Percentiles rank a stretch among this genome's conserved stretches.
phyloP scores from a whole-genome alignment of 1,140 invertebrate species.

The Bombus breviceps region DNA sequence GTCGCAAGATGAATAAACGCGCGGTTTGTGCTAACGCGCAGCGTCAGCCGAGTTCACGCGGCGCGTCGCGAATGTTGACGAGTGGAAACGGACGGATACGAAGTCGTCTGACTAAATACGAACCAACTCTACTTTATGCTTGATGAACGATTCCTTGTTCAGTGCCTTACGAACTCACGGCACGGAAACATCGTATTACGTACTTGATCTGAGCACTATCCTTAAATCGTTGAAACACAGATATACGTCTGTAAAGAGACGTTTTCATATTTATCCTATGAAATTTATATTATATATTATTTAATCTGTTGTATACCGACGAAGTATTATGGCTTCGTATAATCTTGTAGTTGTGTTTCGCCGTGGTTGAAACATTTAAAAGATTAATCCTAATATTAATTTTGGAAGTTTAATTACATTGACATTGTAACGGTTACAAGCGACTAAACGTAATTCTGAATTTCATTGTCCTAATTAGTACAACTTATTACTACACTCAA shows the following conservation, averaged over 20 bases:
- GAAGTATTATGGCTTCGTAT: neutral
- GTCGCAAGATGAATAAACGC: conserved; percentile 28
- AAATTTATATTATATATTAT: neutral
- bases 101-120: neutral
- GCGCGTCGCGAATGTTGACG: neutral
- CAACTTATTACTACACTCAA: no score
- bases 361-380: neutral
- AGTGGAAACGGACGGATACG: neutral
- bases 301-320: no score
- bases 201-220: no score
- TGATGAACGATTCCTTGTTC: neutral
- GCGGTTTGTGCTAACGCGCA: conserved; percentile 6
- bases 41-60: neutral
- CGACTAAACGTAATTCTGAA: no score
- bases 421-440: neutral
- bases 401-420: neutral
- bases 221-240: neutral
- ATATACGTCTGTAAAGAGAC: neutral
- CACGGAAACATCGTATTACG: conserved; percentile 1
- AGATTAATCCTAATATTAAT: neutral
- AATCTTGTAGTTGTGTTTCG: neutral
- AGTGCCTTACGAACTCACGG: conserved; percentile 30
- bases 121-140: neutral
- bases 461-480: no score
- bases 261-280: neutral